Conservation (phyloP, 2,888 invertebrate genomes). For the Sinodicranocentrus sp. region DNA sequence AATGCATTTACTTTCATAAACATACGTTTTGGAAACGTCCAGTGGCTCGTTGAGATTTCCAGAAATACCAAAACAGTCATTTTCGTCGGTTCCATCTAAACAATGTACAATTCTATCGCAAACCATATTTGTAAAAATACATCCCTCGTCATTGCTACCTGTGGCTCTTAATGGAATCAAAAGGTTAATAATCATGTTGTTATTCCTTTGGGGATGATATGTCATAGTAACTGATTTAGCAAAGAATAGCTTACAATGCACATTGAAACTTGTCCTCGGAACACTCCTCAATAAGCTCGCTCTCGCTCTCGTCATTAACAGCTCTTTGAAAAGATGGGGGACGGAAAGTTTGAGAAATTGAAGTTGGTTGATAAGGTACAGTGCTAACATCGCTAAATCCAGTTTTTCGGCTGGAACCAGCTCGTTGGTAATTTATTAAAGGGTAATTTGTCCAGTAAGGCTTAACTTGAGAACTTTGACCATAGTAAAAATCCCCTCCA, state of each 20-base stretch:
- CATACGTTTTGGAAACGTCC: not conserved
- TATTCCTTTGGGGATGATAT: not conserved
- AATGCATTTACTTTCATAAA: not conserved
- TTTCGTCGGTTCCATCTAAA: conserved; percentile 17
- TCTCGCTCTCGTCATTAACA: not conserved
- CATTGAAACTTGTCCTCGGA: not conserved
- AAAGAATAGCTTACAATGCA: not conserved
- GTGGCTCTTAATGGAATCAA: not conserved
- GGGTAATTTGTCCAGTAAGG: too few relatives aligned
- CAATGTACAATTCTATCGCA: conserved; percentile 28
- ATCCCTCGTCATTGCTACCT: not conserved
- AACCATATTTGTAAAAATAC: not conserved
- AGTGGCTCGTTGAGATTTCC: not conserved
- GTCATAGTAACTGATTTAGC: not conserved
- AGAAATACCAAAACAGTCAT: not conserved
- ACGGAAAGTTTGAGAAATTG: too few relatives aligned
- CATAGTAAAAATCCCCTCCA: not conserved
- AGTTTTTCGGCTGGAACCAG: too few relatives aligned
- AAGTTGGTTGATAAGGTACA: too few relatives aligned
- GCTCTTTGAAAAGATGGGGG: too few relatives aligned
- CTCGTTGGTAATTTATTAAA: too few relatives aligned
- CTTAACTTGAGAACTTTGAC: not conserved
- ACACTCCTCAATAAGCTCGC: not conserved
- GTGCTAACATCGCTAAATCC: too few relatives aligned
- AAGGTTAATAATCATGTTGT: not conserved